A percentile compares a stretch with the other conserved stretches of the same genome.
Evolutionary conservation across 2,113 vertebrate species (phyloP).

Genomic region (Nyctibius bracteatus): DNA sequence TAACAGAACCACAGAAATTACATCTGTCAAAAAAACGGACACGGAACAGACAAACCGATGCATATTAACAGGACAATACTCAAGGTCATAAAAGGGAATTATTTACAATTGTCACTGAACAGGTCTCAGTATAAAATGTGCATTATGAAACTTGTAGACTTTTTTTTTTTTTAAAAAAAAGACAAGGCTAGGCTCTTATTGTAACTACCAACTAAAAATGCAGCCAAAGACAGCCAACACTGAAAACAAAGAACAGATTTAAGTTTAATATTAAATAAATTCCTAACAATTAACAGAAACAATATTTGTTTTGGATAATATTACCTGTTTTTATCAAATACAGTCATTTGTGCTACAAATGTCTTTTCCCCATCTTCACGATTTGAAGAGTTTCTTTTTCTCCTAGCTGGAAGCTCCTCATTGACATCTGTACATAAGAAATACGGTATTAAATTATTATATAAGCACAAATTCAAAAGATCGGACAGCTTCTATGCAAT

Average conservation of each 20-base stretch:
- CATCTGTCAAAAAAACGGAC: neutral
- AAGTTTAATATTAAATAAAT: neutral
- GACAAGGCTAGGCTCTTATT: neutral
- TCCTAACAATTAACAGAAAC: neutral
- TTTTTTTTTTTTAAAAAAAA: neutral
- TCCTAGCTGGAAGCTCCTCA: slow-evolving; percentile 87
- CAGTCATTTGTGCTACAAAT: slow-evolving; percentile 97
- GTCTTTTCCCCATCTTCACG: slow-evolving; percentile 90
- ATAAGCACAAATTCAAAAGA: neutral
- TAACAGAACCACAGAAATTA: neutral
- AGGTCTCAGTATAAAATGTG: neutral
- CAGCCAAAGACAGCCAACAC: neutral
- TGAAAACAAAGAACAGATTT: neutral
- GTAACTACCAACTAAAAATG: neutral
- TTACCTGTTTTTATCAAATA: slow-evolving; percentile 99
- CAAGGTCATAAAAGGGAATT: neutral
- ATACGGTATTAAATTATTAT: neutral
- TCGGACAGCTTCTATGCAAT: neutral
- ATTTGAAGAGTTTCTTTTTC: slow-evolving; percentile 87
- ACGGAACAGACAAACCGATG: neutral
- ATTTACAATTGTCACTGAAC: neutral
- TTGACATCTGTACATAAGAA: slow-evolving; percentile 83
- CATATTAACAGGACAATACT: neutral
- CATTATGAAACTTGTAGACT: neutral
- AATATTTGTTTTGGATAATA: neutral